Evolutionary conservation across 2,113 vertebrate species (phyloP).

Genomic region (Clarias macrocephalus): DNA sequence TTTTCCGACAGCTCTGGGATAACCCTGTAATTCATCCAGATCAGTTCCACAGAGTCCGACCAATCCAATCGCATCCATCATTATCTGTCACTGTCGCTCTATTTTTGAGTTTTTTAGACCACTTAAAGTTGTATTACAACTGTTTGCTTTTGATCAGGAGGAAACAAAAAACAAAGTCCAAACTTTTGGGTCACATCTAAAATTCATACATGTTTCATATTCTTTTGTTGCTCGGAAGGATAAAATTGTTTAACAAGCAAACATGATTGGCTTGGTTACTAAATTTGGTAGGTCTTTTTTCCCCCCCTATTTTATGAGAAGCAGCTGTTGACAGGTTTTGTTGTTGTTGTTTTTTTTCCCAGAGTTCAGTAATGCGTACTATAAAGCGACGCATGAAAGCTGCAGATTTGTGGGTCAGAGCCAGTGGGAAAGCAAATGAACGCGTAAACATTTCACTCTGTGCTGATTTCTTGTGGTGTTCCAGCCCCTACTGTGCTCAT

Average conservation of each 20-base stretch:
- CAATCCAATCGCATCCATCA: constrained; percentile 60
- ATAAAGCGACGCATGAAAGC: constrained; percentile 38
- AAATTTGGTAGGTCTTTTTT: background rate
- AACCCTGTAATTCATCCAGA: constrained; percentile 46
- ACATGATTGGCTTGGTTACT: constrained; percentile 3
- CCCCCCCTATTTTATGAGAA: background rate
- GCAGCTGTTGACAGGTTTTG: background rate
- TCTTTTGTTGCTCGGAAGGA: background rate
- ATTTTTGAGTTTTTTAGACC: constrained; percentile 67
- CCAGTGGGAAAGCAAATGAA: constrained; percentile 45
- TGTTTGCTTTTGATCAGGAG: constrained; percentile 46
- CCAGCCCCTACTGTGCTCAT: constrained; percentile 26
- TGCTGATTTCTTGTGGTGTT: constrained; percentile 12
- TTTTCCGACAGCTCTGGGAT: constrained; percentile 55
- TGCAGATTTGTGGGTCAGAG: constrained; percentile 44
- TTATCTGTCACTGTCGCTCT: constrained; percentile 61
- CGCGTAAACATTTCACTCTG: constrained; percentile 35
- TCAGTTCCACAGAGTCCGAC: constrained; percentile 49
- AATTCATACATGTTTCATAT: constrained; percentile 31
- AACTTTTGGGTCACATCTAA: constrained; percentile 49
- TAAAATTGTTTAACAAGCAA: background rate
- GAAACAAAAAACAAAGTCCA: too few relatives aligned
- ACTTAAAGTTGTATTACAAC: constrained; percentile 57
- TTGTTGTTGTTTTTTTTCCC: background rate
- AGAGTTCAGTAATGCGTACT: constrained; percentile 21